Evolutionary conservation across 2,797 vertebrate genomes (phyloP).

Genomic region (Ispidina picta): DNA sequence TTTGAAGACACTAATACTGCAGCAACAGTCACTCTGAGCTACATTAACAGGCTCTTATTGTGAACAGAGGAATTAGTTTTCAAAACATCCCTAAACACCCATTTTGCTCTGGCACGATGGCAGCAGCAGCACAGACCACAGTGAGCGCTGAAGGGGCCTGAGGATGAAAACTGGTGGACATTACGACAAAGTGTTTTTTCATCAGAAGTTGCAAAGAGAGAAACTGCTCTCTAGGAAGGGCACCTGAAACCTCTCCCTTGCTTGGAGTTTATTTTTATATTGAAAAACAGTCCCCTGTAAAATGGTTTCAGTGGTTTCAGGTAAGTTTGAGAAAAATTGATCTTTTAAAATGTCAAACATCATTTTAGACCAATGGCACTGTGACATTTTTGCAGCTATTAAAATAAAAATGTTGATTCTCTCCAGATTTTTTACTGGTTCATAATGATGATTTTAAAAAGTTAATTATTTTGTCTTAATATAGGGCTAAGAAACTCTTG

Average conservation of each 20-base stretch:
- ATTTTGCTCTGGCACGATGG: background rate
- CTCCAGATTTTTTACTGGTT: background rate
- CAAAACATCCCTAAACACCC: constrained; percentile 36
- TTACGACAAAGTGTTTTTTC: constrained; percentile 36
- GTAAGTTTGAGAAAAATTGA: constrained; percentile 16
- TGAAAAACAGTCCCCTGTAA: background rate
- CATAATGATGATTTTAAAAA: background rate
- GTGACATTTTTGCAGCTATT: constrained; percentile 18
- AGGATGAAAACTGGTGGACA: constrained; percentile 43
- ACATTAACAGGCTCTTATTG: constrained; percentile 7
- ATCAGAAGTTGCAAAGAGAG: background rate
- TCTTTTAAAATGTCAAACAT: constrained; percentile 42
- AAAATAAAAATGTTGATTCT: constrained; percentile 23
- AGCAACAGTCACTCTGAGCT: constrained; percentile 26
- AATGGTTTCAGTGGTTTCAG: background rate
- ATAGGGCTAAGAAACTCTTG: background rate
- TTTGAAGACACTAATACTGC: constrained; percentile 17
- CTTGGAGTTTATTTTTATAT: background rate
- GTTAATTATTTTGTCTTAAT: background rate
- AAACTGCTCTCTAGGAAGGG: background rate
- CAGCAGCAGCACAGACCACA: constrained; percentile 37
- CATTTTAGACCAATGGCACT: background rate
- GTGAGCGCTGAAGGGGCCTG: constrained; percentile 9
- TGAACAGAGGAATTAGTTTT: constrained; percentile 18
- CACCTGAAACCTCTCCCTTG: background rate